Conservation (phyloP, 2,113 vertebrate species). For the Nothocercus julius region DNA sequence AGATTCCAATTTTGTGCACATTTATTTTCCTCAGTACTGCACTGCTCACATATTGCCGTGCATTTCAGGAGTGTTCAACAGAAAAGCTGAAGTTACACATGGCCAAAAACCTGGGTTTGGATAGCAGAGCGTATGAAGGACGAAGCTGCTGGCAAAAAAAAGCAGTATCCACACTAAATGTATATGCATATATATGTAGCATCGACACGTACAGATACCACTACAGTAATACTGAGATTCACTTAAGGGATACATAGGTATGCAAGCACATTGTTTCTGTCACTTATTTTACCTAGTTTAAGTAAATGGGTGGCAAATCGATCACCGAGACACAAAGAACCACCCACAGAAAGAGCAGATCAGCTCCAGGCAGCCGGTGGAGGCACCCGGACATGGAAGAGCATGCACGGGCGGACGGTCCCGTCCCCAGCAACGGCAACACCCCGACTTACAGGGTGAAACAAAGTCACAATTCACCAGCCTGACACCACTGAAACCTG, state of each 20-base stretch:
- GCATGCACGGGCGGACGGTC: neutral
- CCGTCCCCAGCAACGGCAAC: neutral
- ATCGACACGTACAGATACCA: neutral
- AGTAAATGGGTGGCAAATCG: neutral
- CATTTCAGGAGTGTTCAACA: slow-evolving; percentile 46
- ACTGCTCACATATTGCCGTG: neutral
- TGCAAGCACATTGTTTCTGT: neutral
- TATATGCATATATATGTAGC: neutral
- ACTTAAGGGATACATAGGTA: neutral
- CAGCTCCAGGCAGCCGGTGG: neutral
- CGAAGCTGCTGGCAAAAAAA: neutral
- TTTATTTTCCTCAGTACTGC: slow-evolving; percentile 14
- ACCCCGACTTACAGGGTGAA: slow-evolving; percentile 15
- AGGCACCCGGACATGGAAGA: neutral
- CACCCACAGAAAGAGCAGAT: neutral
- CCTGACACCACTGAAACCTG: slow-evolving; percentile 32
- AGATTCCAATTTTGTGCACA: slow-evolving; percentile 46
- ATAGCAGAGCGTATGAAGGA: neutral
- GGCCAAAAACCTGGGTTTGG: neutral
- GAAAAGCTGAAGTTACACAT: slow-evolving; percentile 4
- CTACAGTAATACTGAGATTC: neutral
- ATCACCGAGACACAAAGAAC: slow-evolving; percentile 29
- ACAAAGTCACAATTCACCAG: slow-evolving; percentile 53
- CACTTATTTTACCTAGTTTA: slow-evolving; percentile 10
- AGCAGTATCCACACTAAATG: neutral